phyloP scores from a whole-genome alignment of 2,888 invertebrate species.

The Epinotia bilunana region DNA sequence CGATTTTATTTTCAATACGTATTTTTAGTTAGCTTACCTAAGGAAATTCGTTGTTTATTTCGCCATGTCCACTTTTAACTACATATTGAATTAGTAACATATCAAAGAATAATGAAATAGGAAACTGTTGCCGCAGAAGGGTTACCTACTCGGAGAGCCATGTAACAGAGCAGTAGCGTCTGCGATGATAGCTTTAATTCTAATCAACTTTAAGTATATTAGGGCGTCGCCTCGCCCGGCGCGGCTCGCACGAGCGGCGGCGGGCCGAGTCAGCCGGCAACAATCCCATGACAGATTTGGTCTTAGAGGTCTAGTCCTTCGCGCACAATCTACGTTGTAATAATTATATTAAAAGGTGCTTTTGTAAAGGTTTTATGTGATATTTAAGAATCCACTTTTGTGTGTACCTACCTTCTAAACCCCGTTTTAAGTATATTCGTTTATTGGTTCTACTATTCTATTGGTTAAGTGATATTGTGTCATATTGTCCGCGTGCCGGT shows the following conservation, averaged over 20 bases:
- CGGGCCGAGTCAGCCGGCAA: conserved; percentile 54
- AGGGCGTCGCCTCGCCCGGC: conserved; percentile 48
- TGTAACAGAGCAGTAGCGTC: conserved; percentile 58
- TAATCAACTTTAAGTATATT: conserved; percentile 57
- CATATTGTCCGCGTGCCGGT: conserved; percentile 75
- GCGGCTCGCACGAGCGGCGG: conserved; percentile 43
- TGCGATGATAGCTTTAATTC: conserved; percentile 73
- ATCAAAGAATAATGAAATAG: conserved; percentile 50
- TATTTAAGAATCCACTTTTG: conserved; percentile 68
- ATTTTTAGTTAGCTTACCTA: conserved; percentile 16
- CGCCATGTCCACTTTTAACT: conserved; percentile 30
- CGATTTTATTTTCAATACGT: conserved; percentile 4
- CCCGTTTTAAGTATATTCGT: conserved; percentile 62
- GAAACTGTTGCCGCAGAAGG: conserved; percentile 49
- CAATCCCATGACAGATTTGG: conserved; percentile 74
- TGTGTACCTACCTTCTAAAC: conserved; percentile 60
- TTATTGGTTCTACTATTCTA: conserved; percentile 58
- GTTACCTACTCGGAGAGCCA: conserved; percentile 36
- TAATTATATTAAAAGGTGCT: conserved; percentile 74
- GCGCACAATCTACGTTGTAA: conserved; percentile 73
- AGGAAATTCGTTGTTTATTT: conserved; percentile 27
- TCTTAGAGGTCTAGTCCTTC: conserved; percentile 79
- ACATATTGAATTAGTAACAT: conserved; percentile 52
- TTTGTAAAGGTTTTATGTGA: conserved; percentile 77
- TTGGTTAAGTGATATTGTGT: conserved; percentile 74